phyloP scores from a whole-genome alignment of 92 coral and sea anemone species.

The Umimayanthus chanpuru region DNA sequence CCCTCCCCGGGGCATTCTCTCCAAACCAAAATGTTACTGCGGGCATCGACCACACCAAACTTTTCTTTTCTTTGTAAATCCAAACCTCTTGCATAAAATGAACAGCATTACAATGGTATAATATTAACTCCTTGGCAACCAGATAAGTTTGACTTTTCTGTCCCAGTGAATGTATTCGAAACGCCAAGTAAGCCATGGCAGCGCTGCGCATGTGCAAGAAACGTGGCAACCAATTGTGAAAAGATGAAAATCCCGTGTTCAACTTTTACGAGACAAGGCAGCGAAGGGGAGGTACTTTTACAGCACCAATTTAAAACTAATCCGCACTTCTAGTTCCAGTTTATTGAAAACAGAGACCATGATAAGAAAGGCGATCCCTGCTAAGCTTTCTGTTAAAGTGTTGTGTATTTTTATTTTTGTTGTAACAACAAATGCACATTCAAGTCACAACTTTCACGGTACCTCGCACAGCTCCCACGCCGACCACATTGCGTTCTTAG shows the following conservation, averaged over 20 bases:
- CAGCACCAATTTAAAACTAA: neutral
- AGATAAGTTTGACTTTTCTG: too few species aligned
- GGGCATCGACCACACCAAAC: too few species aligned
- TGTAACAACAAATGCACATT: slow-evolving; percentile 30
- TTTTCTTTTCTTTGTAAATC: too few species aligned
- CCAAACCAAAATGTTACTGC: too few species aligned
- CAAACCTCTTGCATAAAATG: too few species aligned
- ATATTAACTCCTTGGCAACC: too few species aligned
- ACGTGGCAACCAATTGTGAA: slow-evolving; percentile 45
- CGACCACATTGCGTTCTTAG: slow-evolving; percentile 88
- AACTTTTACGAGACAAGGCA: neutral
- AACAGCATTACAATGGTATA: too few species aligned
- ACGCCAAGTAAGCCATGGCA: neutral
- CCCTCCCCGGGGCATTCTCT: too few species aligned
- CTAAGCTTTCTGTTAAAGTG: neutral
- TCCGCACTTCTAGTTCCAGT: neutral
- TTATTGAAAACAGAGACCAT: neutral
- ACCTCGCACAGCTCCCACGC: slow-evolving; percentile 69
- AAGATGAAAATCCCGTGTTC: neutral
- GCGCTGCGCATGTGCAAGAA: slow-evolving; percentile 38
- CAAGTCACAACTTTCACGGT: slow-evolving; percentile 41
- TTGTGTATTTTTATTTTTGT: neutral
- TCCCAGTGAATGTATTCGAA: too few species aligned
- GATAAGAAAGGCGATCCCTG: neutral
- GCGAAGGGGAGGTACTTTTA: neutral